Percentiles rank a stretch among this genome's conserved stretches.
Conservation (phyloP, 2,797 vertebrate genomes). For the Acanthurus leucopareius region DNA sequence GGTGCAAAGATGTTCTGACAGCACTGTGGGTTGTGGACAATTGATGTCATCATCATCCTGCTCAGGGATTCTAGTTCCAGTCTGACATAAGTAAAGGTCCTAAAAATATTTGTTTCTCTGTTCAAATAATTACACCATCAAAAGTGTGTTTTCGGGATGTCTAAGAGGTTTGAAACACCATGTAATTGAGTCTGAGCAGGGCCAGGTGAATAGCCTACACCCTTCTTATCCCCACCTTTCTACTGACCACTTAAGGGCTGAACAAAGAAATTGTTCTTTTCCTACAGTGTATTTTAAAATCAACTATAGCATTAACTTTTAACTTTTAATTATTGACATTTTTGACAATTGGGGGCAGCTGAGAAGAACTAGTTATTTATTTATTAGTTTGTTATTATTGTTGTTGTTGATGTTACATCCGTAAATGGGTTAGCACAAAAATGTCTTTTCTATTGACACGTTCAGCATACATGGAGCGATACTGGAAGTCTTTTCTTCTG, state of each 20-base stretch:
- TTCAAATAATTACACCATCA: neutral
- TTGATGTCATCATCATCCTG: constrained; percentile 17
- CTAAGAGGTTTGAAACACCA: neutral
- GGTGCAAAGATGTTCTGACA: constrained; percentile 36
- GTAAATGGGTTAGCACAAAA: no score
- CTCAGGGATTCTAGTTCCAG: constrained; percentile 13
- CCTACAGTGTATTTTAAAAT: no score
- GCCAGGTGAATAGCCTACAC: neutral
- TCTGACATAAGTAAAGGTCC: constrained; percentile 15
- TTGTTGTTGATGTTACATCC: no score
- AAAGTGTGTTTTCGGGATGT: neutral
- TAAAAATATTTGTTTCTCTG: constrained; percentile 14
- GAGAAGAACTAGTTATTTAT: no score
- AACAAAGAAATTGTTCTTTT: neutral
- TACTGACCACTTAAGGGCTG: neutral
- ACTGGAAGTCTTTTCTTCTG: no score
- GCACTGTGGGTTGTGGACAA: constrained; percentile 20
- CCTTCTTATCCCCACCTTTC: neutral
- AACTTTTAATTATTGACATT: no score
- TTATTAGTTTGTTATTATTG: no score
- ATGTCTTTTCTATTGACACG: no score
- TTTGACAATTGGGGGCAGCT: no score
- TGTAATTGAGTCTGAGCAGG: neutral
- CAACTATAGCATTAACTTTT: no score
- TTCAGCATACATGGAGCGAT: no score